Conservation (phyloP, 2,888 invertebrate species). For the Diaphora mendica region DNA sequence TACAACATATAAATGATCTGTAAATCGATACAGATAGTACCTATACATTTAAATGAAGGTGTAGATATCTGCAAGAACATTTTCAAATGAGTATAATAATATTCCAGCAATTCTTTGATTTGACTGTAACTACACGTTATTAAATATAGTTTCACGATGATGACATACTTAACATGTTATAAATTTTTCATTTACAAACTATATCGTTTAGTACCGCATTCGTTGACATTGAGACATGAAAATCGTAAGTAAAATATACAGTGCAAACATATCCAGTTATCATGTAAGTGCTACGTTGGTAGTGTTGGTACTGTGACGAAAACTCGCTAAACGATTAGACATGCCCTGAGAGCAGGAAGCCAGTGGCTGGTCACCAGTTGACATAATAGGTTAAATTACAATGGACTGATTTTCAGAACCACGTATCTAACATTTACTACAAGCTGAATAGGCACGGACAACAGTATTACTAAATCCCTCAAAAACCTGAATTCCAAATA, state of each 20-base stretch:
- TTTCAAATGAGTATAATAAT: background rate
- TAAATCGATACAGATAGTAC: too few species aligned
- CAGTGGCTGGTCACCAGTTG: slow-evolving; percentile 20
- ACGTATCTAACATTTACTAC: background rate
- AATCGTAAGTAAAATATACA: slow-evolving; percentile 53
- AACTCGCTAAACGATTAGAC: slow-evolving; percentile 49
- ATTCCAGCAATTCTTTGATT: background rate
- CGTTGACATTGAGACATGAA: slow-evolving; percentile 71
- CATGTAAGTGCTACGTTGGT: slow-evolving; percentile 31
- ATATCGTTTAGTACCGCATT: background rate
- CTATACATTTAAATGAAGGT: too few species aligned
- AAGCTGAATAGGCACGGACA: background rate
- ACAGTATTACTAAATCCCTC: background rate
- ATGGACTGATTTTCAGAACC: slow-evolving; percentile 1
- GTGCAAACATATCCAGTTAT: slow-evolving; percentile 53
- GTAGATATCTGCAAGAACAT: too few species aligned
- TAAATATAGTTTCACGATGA: background rate
- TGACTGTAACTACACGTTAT: background rate
- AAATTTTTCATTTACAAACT: background rate
- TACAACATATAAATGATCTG: too few species aligned
- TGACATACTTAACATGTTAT: background rate
- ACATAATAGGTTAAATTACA: slow-evolving; percentile 7
- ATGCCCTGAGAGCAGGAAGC: slow-evolving; percentile 40
- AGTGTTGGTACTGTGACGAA: slow-evolving; percentile 31
- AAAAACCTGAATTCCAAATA: background rate